A percentile compares a stretch with the other conserved stretches of the same genome.
Conservation (phyloP, 2,113 vertebrate species). For the Myotis davidii region DNA sequence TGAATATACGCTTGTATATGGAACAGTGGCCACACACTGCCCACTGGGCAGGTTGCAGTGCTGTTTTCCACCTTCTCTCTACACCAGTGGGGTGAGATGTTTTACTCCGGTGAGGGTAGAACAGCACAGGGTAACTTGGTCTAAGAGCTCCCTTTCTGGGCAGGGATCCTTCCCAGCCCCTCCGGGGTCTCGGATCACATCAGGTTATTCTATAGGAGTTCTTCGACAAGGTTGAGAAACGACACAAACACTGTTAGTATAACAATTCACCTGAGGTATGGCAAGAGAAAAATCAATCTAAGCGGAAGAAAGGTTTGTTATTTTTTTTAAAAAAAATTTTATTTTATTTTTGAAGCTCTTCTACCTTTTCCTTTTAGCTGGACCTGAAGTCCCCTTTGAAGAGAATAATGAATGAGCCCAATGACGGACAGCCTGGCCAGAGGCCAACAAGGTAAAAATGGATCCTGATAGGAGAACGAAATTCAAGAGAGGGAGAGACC, state of each 20-base stretch:
- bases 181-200: not conserved
- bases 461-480: not conserved
- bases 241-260: not conserved
- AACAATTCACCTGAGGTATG: not conserved
- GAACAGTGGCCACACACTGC: not conserved
- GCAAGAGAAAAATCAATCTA: not conserved
- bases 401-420: not conserved
- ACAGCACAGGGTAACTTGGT: not conserved
- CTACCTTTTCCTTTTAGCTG: not conserved
- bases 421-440: not conserved
- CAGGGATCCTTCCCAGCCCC: not conserved
- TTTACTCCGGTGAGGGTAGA: not conserved
- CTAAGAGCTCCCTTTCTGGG: not conserved
- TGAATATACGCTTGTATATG: not conserved
- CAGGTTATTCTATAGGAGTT: not conserved
- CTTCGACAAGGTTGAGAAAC: not conserved
- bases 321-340: too few relatives aligned
- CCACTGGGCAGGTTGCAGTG: not conserved
- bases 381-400: not conserved
- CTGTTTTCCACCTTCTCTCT: not conserved
- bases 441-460: conserved; percentile 18
- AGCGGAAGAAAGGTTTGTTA: not conserved
- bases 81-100: not conserved
- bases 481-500: not conserved
- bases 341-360: not conserved